Evolutionary conservation across 2,113 vertebrate species (phyloP), one percentile per base, ranked within the genome.

Genomic region (Notarius lentiginosus): DNA sequence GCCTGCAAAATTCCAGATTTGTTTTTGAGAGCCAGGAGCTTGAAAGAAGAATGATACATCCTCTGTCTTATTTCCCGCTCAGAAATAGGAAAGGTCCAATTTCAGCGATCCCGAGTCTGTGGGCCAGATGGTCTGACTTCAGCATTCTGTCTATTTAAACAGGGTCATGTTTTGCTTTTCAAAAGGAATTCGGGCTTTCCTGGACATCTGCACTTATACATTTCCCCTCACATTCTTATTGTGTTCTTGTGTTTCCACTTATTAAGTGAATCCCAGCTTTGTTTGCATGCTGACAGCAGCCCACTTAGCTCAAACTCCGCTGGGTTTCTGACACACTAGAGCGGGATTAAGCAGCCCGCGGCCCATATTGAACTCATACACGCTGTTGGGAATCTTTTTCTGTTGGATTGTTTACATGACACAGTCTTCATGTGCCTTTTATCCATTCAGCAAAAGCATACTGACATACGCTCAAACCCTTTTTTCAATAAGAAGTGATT

Each of bases 191-290:
- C 84, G 51, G 41, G 61, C 72, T 72, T 89, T 84, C 72, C 83
- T 47, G 61, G 89, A 91, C 92, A 91, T 92, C 90, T 92, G 82
- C 41, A 76, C 87, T 83, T 83, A 77, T 81, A 41, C 79, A 61
- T 80, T 34, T 58, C 56, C 56, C 79, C 56, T 18, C 18, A 41
- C 56, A 41, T 87, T 89, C 58, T 7, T 87, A 11, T 82, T 72
- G 83, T 87, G 83, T 79, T 82, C 58, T 91, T 90, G 89, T 90
- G 91, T 91, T 92, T 91, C 85, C 90, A 83, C 76, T 88, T 87
- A 77, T 88, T 84, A 93, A 91, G 90, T 90, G 89, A 92, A 91
- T 91, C 90, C 87, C 87, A 60, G 87, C 77, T 88, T 88, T 91
- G 90, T 92, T 91, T 73, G 89, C 87, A 89, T 83, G 66, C 90